Percentiles rank a stretch among this genome's conserved stretches.
phyloP scores from a whole-genome alignment of 2,888 invertebrate species.

The Metopia argyrocephala region DNA sequence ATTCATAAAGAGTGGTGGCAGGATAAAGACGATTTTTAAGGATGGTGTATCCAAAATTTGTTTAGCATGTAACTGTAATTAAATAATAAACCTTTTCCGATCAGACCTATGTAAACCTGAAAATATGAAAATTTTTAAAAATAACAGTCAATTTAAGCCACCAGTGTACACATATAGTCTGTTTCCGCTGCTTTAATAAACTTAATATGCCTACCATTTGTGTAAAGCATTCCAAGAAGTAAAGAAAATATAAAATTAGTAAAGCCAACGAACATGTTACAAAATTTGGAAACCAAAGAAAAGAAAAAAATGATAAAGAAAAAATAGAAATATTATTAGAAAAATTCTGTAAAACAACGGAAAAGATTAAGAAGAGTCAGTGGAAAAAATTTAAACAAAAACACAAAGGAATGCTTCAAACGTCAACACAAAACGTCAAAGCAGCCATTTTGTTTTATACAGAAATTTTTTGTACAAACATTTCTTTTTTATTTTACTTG shows the following conservation, averaged over 20 bases:
- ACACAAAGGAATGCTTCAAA: slow-evolving; percentile 57
- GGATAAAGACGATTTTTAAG: too few relatives aligned
- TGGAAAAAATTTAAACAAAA: slow-evolving; percentile 11
- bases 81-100: not conserved
- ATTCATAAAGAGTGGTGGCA: too few relatives aligned
- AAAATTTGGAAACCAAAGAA: slow-evolving; percentile 8
- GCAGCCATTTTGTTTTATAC: slow-evolving; percentile 60
- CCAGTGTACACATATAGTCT: too few relatives aligned
- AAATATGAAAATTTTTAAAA: slow-evolving; percentile 3
- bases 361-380: not conserved
- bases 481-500: slow-evolving; percentile 2
- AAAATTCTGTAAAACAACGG: not conserved
- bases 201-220: too few relatives aligned
- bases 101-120: not conserved
- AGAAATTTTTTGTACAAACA: slow-evolving; percentile 5
- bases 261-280: slow-evolving; percentile 54
- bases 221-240: slow-evolving; percentile 16
- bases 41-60: not conserved
- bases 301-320: slow-evolving; percentile 30
- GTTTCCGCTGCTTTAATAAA: too few relatives aligned
- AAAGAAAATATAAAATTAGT: slow-evolving; percentile 48
- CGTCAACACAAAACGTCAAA: slow-evolving; percentile 65
- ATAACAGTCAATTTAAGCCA: too few relatives aligned
- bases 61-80: not conserved
- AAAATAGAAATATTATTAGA: slow-evolving; percentile 36